phyloP scores from a whole-genome alignment of 2,888 invertebrate genomes.

The Byasa hedistus region DNA sequence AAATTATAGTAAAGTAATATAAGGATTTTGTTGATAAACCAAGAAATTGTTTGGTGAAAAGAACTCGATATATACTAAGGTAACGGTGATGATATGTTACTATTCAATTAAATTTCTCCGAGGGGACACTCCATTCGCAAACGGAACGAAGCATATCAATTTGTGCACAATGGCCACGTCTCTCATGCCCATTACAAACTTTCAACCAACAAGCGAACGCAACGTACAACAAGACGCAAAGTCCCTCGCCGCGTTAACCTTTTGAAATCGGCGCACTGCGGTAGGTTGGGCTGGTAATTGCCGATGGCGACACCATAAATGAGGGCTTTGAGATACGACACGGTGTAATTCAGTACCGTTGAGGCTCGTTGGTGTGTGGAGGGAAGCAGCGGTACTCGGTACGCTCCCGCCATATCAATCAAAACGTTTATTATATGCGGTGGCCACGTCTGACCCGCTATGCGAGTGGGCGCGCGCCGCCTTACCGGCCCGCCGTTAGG shows the following conservation, averaged over 20 bases:
- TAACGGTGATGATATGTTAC: constrained; percentile 33
- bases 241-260: constrained; percentile 20
- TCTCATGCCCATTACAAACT: constrained; percentile 31
- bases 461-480: constrained; percentile 32
- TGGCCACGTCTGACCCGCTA: constrained; percentile 40
- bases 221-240: constrained; percentile 22
- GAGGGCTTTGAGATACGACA: constrained; percentile 66
- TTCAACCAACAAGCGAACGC: constrained; percentile 33
- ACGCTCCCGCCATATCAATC: constrained; percentile 75
- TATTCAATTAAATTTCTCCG: constrained; percentile 59
- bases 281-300: constrained; percentile 52
- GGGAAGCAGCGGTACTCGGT: constrained; percentile 71
- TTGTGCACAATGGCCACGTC: constrained; percentile 58
- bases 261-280: constrained; percentile 35
- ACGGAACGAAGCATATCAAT: constrained; percentile 56
- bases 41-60: too few species aligned
- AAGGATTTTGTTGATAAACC: too few species aligned
- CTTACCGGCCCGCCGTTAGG: constrained; percentile 49
- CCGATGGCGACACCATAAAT: constrained; percentile 71
- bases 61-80: too few species aligned
- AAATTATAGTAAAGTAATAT: background rate
- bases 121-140: constrained; percentile 46
- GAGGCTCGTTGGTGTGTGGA: constrained; percentile 71
- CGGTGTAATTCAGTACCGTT: constrained; percentile 75
- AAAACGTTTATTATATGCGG: constrained; percentile 69